Percentiles rank a stretch among this genome's conserved stretches.
phyloP scores from a whole-genome alignment of 2,888 invertebrate species.

The Lasiommata megera region DNA sequence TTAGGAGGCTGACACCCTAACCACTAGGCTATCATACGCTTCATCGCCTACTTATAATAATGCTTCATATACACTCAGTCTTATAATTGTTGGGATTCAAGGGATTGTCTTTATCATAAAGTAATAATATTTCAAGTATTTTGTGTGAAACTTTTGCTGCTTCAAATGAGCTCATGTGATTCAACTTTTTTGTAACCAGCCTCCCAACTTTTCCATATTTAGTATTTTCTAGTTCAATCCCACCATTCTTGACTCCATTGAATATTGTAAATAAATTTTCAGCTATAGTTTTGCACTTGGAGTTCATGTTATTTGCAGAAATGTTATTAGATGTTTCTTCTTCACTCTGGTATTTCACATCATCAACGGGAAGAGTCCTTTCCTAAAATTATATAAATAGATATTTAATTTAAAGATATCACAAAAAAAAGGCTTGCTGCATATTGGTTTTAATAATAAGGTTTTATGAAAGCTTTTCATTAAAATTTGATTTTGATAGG shows the following conservation, averaged over 20 bases:
- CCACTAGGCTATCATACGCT: no score
- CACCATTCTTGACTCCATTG: conserved; percentile 58
- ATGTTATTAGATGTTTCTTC: conserved; percentile 37
- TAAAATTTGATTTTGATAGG: no score
- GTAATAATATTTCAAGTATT: conserved; percentile 59
- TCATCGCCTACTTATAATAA: no score
- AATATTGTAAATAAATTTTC: conserved; percentile 56
- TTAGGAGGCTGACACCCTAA: no score
- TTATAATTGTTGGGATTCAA: conserved; percentile 58
- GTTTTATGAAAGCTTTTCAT: no score
- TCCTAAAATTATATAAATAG: conserved; percentile 38
- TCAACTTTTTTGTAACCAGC: conserved; percentile 51
- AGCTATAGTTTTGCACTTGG: conserved; percentile 50
- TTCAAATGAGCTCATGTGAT: conserved; percentile 57
- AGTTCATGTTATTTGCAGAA: conserved; percentile 33
- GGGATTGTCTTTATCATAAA: conserved; percentile 62
- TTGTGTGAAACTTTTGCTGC: conserved; percentile 54
- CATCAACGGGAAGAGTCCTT: conserved; percentile 13
- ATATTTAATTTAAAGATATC: not conserved
- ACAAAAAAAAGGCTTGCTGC: no score
- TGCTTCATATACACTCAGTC: conserved; percentile 20
- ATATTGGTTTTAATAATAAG: no score
- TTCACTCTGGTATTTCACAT: conserved; percentile 41
- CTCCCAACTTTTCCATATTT: conserved; percentile 54
- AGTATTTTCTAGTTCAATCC: conserved; percentile 52